phyloP scores from a whole-genome alignment of 1,140 invertebrate genomes.

The Ceratosolen fusciceps region DNA sequence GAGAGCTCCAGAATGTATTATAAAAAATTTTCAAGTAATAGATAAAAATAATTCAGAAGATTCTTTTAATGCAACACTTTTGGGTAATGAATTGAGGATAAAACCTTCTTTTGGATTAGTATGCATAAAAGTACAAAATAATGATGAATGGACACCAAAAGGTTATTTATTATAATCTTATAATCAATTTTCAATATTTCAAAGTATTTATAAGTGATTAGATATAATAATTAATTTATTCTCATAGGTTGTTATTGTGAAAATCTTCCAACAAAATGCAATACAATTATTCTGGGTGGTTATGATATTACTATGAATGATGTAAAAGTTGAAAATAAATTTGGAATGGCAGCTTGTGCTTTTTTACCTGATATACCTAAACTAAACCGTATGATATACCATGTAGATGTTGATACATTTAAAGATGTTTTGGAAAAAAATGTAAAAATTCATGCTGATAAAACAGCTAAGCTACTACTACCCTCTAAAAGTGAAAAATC shows the following conservation, averaged over 20 bases:
- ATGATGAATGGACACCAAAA: constrained; percentile 31
- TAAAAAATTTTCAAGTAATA: constrained; percentile 35
- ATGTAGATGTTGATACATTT: neutral
- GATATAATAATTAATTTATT: constrained; percentile 12
- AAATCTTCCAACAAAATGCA: constrained; percentile 50
- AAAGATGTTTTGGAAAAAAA: constrained; percentile 13
- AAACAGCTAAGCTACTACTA: constrained; percentile 37
- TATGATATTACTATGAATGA: constrained; percentile 49
- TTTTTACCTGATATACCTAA: constrained; percentile 60
- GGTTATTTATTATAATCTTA: constrained; percentile 20
- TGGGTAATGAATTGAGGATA: constrained; percentile 51
- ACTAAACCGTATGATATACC: constrained; percentile 50
- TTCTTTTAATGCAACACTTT: constrained; percentile 10
- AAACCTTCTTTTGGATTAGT: constrained; percentile 58
- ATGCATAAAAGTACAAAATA: constrained; percentile 48
- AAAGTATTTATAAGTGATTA: neutral
- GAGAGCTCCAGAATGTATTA: constrained; percentile 48
- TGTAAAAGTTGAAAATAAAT: constrained; percentile 49
- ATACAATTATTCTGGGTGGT: constrained; percentile 41
- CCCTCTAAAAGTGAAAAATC: constrained; percentile 43
- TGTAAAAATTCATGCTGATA: constrained; percentile 24
- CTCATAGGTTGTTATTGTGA: constrained; percentile 52
- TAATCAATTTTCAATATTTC: neutral
- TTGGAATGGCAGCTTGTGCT: constrained; percentile 48
- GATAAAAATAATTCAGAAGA: constrained; percentile 3